Percentiles rank a stretch among this genome's conserved stretches.
Conservation (phyloP, 2,113 vertebrate genomes). For the Mustela lutreola region DNA sequence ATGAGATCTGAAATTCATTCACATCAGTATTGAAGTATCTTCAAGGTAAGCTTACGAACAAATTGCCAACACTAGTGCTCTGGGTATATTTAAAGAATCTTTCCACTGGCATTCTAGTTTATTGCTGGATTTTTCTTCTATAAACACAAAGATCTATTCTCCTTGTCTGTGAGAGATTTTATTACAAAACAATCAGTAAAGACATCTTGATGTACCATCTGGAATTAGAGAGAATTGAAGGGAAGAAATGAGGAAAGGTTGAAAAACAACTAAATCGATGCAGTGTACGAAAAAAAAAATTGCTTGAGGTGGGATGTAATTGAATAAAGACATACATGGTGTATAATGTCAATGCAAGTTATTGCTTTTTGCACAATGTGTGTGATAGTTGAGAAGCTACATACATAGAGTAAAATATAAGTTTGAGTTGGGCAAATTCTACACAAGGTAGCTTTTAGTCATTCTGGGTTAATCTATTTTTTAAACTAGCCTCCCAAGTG, state of each 20-base stretch:
- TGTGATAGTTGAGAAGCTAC: neutral
- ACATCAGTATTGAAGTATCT: neutral
- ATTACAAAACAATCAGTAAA: conserved; percentile 69
- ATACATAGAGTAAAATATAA: conserved; percentile 21
- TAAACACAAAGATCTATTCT: conserved; percentile 41
- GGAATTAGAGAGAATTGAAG: conserved; percentile 74
- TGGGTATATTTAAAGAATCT: neutral
- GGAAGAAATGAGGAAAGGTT: conserved; percentile 74
- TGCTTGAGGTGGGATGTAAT: conserved; percentile 69
- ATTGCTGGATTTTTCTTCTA: neutral
- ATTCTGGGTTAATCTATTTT: neutral
- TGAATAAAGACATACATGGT: conserved; percentile 71
- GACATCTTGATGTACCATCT: conserved; percentile 51
- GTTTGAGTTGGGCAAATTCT: conserved; percentile 36
- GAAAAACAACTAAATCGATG: conserved; percentile 73
- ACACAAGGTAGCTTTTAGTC: conserved; percentile 27
- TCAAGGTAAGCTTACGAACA: neutral
- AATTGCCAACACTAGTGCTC: neutral
- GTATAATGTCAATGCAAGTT: conserved; percentile 78
- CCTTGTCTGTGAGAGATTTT: conserved; percentile 57
- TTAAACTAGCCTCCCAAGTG: neutral
- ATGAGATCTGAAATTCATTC: neutral
- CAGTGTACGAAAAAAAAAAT: conserved; percentile 55
- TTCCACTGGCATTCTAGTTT: neutral
- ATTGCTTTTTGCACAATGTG: conserved; percentile 67